Base-by-base conservation (phyloP, 2,888 invertebrate genomes). In the Tholera decimalis region DNA sequence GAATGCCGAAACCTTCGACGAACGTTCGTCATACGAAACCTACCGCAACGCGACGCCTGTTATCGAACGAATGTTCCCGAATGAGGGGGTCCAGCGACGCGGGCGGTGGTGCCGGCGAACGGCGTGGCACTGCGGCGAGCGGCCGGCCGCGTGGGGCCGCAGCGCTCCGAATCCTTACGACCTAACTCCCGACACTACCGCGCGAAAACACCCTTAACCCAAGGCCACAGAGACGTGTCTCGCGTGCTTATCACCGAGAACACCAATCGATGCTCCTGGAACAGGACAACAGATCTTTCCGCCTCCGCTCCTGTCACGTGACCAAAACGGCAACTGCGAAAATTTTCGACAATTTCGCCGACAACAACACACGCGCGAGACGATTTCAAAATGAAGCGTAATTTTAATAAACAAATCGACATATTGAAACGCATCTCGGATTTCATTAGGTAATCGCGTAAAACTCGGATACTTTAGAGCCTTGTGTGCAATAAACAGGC, bases 251-350 rank as follows among this genome's bases (percentile, higher is more conserved):
- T 13, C 28, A 53, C 54, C 22, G 58, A 82, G 83, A 86, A 89
- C 88, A 86, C 93, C 91, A 95, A 95, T 95, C 95, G 95, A 95
- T 95, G 94, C 86, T 91, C 90, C 92, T 90, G 92, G 88, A 93
- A 92, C 93, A 93, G 93, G 93, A 93, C 92, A 91, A 91, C 92
- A 89, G 88, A 91, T 92, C 93, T 91, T 90, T 92, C 91, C 94
- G 93, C 92, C 92, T 91, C 91, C 92, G 90, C 91, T 91, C 85
- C 91, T 88, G 88, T 89, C 86, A 90, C 89, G 87, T 88, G 86
- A 88, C 83, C 86, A 83, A 84, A n/a, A n/a, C n/a, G n/a, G n/a
- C n/a, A n/a, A n/a, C n/a, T 86, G 88, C 86, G 85, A 89, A 61
- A 71, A 90, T 91, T 92, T 91, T 88, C 88, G 85, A 87, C 84